phyloP scores from a whole-genome alignment of 2,888 invertebrate genomes.

The Xanthia icteritia region DNA sequence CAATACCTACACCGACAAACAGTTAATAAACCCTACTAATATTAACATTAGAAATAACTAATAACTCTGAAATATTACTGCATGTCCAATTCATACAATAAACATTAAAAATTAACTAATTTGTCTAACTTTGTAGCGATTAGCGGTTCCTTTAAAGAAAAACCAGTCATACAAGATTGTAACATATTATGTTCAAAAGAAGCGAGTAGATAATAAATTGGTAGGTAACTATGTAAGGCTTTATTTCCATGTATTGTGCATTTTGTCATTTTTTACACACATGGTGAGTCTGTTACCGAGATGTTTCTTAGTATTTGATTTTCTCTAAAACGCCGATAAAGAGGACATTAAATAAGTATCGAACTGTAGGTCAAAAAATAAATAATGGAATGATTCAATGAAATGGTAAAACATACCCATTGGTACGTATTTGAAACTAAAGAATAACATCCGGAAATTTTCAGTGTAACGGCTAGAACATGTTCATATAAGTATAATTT shows the following conservation, averaged over 20 bases:
- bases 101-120: constrained; percentile 46
- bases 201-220: constrained; percentile 33
- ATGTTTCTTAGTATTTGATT: no score
- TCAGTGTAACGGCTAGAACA: no score
- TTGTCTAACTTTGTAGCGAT: constrained; percentile 52
- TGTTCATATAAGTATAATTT: no score
- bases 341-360: no score
- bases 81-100: constrained; percentile 6
- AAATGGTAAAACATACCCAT: no score
- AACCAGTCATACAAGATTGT: constrained; percentile 13
- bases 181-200: constrained; percentile 18
- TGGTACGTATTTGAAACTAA: no score
- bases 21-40: background rate
- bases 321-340: background rate
- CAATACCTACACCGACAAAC: background rate
- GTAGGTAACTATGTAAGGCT: background rate
- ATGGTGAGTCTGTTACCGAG: background rate
- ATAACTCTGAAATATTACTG: constrained; percentile 47
- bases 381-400: no score
- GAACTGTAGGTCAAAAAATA: no score
- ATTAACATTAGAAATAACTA: background rate
- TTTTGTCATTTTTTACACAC: background rate
- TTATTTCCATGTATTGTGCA: constrained; percentile 1
- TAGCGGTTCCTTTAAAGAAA: constrained; percentile 52
- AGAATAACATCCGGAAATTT: no score